Evolutionary conservation across 2,797 vertebrate genomes (phyloP), one percentile per base, ranked within the genome.

Genomic region (Acanthiza pusilla): DNA sequence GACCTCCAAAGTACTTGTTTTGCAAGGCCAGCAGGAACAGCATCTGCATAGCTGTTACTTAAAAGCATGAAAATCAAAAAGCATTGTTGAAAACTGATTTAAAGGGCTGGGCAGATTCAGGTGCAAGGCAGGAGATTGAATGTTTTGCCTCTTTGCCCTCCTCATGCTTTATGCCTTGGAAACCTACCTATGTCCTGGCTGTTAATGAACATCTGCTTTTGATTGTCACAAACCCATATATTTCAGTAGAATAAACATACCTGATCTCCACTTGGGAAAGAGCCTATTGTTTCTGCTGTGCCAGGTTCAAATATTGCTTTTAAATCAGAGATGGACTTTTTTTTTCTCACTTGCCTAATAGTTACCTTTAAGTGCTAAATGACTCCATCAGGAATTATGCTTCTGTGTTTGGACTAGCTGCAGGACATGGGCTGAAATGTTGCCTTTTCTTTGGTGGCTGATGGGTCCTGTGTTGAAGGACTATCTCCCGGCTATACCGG

Each of bases 131-230:
- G 60, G 82, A 65, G 85, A 81, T 0, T 61, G 62, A 94, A 82
- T 77, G 79, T 78, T 88, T 94, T 96, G 51, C 89, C 55, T 94
- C 87, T 95, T 91, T 89, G 75, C 72, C 57, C 68, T 94, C 20
- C 42, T 63, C 67, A 73, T 65, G 60, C 74, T 94, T 93, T 92
- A 70, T 78, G 83, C 88, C 60, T 94, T 70, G 76, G 85, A 96
- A 96, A 86, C 66, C 62, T 96, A 91, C 82, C 77, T 90, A 82
- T 4, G 5, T 77, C 85, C 85, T 90, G 85, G 67, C 91, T 90
- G 55, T 90, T 93, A 95, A 96, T 71, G 95, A 94, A 91, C 93
- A 94, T 93, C 85, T 96, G 95, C 80, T 93, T 96, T 94, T 68
- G 94, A 95, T 96, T 94, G 93, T 79, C 89, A 90, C 88, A 88